Conservation (phyloP, 2,888 invertebrate species). For the Papilio gigon region DNA sequence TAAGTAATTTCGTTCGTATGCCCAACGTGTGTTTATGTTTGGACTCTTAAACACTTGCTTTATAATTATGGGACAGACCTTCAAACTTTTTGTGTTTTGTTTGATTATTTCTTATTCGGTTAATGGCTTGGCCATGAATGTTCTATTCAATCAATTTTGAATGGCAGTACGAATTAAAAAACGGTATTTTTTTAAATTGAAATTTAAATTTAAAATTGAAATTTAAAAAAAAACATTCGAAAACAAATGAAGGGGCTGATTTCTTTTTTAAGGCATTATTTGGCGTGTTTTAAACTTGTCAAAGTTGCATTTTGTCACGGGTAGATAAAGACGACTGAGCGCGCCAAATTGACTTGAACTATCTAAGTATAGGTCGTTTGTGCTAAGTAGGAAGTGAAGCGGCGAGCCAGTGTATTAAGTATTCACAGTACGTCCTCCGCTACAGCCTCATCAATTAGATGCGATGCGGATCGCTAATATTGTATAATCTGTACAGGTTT, state of each 20-base stretch:
- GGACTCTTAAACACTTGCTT: conserved; percentile 10
- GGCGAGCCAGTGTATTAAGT: conserved; percentile 42
- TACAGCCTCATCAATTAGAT: conserved; percentile 59
- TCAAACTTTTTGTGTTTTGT: neutral
- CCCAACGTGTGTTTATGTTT: conserved; percentile 28
- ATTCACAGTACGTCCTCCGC: conserved; percentile 54
- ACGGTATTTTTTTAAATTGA: too few relatives aligned
- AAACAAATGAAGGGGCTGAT: too few relatives aligned
- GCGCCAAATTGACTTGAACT: neutral
- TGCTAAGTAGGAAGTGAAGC: conserved; percentile 38
- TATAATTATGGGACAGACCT: neutral
- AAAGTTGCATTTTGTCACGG: neutral
- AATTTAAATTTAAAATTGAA: too few relatives aligned
- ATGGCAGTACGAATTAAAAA: too few relatives aligned
- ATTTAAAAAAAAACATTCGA: too few relatives aligned
- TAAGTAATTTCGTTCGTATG: conserved; percentile 50
- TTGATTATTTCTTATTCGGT: neutral
- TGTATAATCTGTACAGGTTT: conserved; percentile 55
- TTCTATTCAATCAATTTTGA: too few relatives aligned
- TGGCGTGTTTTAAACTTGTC: too few relatives aligned
- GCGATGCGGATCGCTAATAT: conserved; percentile 51
- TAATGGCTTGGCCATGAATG: neutral
- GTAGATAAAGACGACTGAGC: neutral
- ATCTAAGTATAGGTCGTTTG: conserved; percentile 30
- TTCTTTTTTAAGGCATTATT: too few relatives aligned